phyloP scores from a whole-genome alignment of 2,113 vertebrate genomes.

The Ginglymostoma cirratum region DNA sequence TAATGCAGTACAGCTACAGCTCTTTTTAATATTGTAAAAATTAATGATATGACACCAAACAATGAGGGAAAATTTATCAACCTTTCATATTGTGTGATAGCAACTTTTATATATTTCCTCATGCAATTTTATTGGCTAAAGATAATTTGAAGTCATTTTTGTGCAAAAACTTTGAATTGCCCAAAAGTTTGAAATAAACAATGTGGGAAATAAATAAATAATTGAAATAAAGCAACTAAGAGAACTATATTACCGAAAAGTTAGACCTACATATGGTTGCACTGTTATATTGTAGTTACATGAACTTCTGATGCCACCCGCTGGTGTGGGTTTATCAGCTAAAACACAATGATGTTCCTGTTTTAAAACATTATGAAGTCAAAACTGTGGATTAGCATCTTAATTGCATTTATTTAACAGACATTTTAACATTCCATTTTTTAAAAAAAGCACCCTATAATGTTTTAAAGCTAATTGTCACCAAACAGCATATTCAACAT shows the following conservation, averaged over 20 bases:
- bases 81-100: not conserved
- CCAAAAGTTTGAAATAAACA: not conserved
- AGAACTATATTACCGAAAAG: not conserved
- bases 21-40: not conserved
- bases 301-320: constrained; percentile 17
- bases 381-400: not conserved
- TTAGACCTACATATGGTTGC: not conserved
- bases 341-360: not conserved
- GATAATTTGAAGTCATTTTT: not conserved
- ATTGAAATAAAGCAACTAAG: not conserved
- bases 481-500: not conserved
- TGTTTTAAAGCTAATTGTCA: not conserved
- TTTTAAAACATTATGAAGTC: not conserved
- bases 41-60: not conserved
- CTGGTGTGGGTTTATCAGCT: not conserved
- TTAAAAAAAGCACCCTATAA: not conserved
- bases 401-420: not conserved
- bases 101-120: not conserved
- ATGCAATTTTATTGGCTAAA: not conserved
- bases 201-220: not conserved
- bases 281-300: not conserved
- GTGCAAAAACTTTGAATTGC: not conserved
- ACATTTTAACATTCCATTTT: not conserved
- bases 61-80: not conserved
- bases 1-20: not conserved